These are phyloP conservation scores for Mellivora capensis DNA, from an alignment of 2,113 vertebrate species.

Conservation along the genomic window DNA sequence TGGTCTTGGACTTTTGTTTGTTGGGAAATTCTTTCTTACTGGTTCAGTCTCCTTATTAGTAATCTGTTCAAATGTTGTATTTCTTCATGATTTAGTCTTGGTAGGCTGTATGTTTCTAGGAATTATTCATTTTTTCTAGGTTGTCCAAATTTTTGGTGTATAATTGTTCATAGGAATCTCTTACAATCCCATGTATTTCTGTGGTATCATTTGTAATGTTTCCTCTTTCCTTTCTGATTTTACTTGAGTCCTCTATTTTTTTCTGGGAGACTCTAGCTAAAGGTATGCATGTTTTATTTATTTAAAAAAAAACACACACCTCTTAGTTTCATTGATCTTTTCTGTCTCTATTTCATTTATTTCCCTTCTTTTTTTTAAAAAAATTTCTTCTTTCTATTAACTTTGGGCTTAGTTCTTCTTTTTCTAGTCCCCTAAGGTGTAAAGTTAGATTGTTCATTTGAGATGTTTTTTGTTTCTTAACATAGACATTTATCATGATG, in stretches of 20 bases:
- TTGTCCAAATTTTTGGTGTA: neutral
- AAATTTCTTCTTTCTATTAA: neutral
- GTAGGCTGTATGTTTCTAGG: neutral
- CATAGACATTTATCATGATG: neutral
- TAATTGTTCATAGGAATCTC: neutral
- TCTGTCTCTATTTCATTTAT: neutral
- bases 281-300: neutral
- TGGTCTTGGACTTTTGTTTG: neutral
- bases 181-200: neutral
- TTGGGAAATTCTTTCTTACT: neutral
- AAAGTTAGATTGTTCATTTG: neutral
- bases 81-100: neutral
- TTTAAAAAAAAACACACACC: neutral
- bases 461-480: neutral
- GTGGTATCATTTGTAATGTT: neutral
- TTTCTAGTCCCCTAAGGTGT: neutral
- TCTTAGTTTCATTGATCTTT: neutral
- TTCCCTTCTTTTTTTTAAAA: neutral
- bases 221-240: neutral
- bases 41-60: neutral
- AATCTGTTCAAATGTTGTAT: neutral
- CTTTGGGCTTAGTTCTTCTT: neutral
- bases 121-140: neutral
- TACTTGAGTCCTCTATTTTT: neutral
- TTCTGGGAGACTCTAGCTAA: neutral